A percentile compares a stretch with the other conserved stretches of the same genome.
Conservation (phyloP, 53 echinoderm and acorn worm genomes). For the Henricia sp. region DNA sequence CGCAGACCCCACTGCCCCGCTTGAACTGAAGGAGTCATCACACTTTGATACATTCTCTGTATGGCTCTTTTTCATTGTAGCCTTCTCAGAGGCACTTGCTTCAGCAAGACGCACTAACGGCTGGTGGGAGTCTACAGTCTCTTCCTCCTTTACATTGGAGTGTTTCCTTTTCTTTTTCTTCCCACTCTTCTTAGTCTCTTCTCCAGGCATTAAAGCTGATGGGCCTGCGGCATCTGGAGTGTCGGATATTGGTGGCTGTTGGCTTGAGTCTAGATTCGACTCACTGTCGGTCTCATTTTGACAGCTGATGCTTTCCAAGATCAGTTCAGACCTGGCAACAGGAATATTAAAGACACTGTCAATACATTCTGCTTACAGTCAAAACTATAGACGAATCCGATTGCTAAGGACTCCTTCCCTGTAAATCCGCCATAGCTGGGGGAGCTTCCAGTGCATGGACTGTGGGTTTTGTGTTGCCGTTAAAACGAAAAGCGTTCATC, state of each 20-base stretch:
- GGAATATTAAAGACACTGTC: too few species aligned
- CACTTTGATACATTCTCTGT: background rate
- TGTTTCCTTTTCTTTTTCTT: constrained; percentile 18
- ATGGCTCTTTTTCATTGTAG: constrained; percentile 16
- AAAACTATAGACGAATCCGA: too few species aligned
- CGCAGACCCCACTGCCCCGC: background rate
- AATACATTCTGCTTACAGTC: too few species aligned
- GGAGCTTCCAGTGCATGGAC: too few species aligned
- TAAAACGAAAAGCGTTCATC: too few species aligned
- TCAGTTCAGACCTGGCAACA: constrained; percentile 42
- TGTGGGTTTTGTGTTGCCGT: too few species aligned
- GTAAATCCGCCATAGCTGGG: too few species aligned
- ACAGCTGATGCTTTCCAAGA: background rate
- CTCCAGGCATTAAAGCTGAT: background rate
- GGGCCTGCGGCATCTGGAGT: background rate
- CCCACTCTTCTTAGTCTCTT: constrained; percentile 14
- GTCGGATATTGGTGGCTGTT: background rate
- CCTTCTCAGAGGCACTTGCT: constrained; percentile 13
- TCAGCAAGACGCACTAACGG: background rate
- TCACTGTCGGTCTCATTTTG: constrained; percentile 10
- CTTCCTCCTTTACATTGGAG: background rate
- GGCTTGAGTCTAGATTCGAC: background rate
- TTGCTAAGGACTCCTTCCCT: too few species aligned
- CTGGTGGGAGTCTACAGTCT: constrained; percentile 6
- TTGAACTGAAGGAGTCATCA: background rate